Percentiles rank a stretch among this genome's conserved stretches.
phyloP scores from a whole-genome alignment of 2,888 invertebrate genomes.

The Eilema griseolum region DNA sequence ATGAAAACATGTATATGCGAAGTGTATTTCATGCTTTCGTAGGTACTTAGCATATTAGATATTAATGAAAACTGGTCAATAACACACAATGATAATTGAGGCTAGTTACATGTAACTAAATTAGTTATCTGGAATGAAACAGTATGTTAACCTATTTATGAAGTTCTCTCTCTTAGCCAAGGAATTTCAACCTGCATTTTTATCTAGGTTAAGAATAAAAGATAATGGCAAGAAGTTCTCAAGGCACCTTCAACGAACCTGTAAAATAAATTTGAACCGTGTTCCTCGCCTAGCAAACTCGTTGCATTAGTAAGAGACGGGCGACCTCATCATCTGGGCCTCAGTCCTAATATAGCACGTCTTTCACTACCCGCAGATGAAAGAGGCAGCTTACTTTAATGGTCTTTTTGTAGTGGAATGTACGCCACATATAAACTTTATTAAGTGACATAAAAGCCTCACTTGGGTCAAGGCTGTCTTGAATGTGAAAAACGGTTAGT shows the following conservation, averaged over 20 bases:
- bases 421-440: constrained; percentile 48
- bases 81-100: no score
- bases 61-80: no score
- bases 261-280: constrained; percentile 25
- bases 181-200: background rate
- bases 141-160: no score
- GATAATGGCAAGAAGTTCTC: background rate
- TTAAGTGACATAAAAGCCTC: constrained; percentile 43
- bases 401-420: constrained; percentile 36
- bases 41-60: no score
- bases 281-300: constrained; percentile 31
- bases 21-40: no score
- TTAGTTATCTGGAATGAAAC: no score
- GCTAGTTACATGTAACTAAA: no score
- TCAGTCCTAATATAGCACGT: constrained; percentile 43
- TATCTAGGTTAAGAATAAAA: background rate
- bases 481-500: constrained; percentile 31
- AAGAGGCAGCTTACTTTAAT: constrained; percentile 36
- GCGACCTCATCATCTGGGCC: constrained; percentile 42
- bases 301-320: constrained; percentile 44
- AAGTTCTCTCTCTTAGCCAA: background rate
- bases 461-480: constrained; percentile 48
- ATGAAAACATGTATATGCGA: no score
- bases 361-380: constrained; percentile 36
- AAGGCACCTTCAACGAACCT: background rate